These are phyloP conservation scores for Vimba vimba DNA, from an alignment of 2,113 vertebrate genomes.

Conservation along the genomic window DNA sequence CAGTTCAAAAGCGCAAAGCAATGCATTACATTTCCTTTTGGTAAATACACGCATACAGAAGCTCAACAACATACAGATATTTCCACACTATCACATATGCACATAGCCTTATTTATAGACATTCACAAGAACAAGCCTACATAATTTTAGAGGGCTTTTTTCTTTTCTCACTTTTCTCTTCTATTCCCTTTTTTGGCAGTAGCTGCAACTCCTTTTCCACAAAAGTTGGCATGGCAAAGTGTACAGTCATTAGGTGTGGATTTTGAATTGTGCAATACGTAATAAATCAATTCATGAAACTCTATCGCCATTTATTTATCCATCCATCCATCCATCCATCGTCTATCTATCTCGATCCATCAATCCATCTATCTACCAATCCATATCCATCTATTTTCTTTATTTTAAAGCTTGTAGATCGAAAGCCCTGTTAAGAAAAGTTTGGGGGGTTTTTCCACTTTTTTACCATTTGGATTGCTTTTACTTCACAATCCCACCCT, in stretches of 20 bases:
- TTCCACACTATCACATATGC: background rate
- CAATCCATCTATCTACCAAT: no score
- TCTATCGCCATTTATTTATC: no score
- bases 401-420: conserved; percentile 6
- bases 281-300: background rate
- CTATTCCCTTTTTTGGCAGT: conserved; percentile 6
- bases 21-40: conserved; percentile 8
- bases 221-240: background rate
- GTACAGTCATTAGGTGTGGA: background rate
- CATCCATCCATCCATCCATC: no score
- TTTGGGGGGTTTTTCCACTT: background rate
- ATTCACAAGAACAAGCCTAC: background rate
- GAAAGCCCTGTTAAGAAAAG: background rate
- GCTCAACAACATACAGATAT: conserved; percentile 13
- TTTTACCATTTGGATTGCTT: conserved; percentile 29
- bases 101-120: background rate
- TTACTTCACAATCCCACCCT: conserved; percentile 35
- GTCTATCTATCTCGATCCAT: no score
- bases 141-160: background rate
- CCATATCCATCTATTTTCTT: background rate
- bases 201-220: background rate
- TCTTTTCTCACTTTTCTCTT: background rate
- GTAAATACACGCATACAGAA: conserved; percentile 46
- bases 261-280: background rate
- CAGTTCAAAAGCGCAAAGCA: conserved; percentile 49